A percentile compares a stretch with the other conserved stretches of the same genome.
phyloP scores from a whole-genome alignment of 2,113 vertebrate species.

The Pterocles orientalis region DNA sequence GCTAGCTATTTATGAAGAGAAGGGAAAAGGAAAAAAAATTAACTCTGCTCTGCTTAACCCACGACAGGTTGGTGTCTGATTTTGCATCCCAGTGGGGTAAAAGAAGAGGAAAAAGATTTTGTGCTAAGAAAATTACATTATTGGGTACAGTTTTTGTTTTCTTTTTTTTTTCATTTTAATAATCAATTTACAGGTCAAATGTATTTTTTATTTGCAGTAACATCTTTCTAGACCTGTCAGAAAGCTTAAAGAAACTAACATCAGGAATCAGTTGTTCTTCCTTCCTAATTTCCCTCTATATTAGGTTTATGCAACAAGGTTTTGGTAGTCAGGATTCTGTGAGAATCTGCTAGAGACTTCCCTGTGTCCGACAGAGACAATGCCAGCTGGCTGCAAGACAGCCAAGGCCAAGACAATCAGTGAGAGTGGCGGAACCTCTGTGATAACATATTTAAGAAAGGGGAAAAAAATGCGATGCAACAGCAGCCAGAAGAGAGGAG shows the following conservation, averaged over 20 bases:
- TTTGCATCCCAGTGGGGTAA: not conserved
- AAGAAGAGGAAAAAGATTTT: not conserved
- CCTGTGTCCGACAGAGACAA: fast-evolving
- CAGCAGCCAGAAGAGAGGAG: not conserved
- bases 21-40: too few species aligned
- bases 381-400: fast-evolving
- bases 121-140: not conserved
- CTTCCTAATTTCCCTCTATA: not conserved
- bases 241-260: not conserved
- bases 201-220: not conserved
- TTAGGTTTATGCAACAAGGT: not conserved
- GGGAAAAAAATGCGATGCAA: not conserved
- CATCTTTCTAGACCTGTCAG: not conserved
- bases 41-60: too few species aligned
- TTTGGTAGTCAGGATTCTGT: not conserved
- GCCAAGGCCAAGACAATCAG: not conserved
- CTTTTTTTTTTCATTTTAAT: not conserved
- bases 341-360: fast-evolving
- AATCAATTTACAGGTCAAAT: not conserved
- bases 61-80: not conserved
- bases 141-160: fast-evolving
- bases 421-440: fast-evolving
- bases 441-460: not conserved
- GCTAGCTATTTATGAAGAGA: too few species aligned
- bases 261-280: not conserved